Conservation (phyloP, 2,888 invertebrate species). For the Callimorpha dominula region DNA sequence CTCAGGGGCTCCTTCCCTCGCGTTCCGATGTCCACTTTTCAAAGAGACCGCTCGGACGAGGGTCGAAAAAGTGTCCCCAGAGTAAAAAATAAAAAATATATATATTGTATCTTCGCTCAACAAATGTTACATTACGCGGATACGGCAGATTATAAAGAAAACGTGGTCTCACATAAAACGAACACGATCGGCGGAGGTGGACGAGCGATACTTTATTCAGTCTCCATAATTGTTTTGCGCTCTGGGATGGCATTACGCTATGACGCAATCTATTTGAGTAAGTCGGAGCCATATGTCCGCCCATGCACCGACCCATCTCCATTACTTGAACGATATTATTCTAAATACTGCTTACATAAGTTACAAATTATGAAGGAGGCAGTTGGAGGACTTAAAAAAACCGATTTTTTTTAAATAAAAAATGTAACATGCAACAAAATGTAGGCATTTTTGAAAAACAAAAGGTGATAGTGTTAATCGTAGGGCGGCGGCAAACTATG, state of each 20-base stretch:
- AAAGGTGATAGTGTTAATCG: not conserved
- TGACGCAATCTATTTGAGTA: slow-evolving; percentile 84
- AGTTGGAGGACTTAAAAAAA: too few relatives aligned
- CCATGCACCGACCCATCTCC: slow-evolving; percentile 32
- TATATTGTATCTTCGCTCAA: slow-evolving; percentile 81
- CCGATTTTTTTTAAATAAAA: too few relatives aligned
- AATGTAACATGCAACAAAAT: not conserved
- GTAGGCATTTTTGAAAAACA: not conserved
- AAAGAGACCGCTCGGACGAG: slow-evolving; percentile 87
- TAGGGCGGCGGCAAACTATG: slow-evolving; percentile 22
- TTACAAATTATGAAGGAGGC: too few relatives aligned
- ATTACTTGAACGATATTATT: not conserved
- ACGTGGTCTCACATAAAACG: slow-evolving; percentile 64
- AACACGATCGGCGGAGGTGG: slow-evolving; percentile 61
- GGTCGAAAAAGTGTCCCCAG: slow-evolving; percentile 87
- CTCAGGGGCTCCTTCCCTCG: slow-evolving; percentile 86
- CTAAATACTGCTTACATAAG: slow-evolving; percentile 13
- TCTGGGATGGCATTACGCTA: slow-evolving; percentile 73
- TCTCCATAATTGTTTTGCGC: slow-evolving; percentile 81
- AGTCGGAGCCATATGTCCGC: slow-evolving; percentile 72
- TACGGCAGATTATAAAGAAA: slow-evolving; percentile 81
- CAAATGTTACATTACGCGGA: slow-evolving; percentile 76
- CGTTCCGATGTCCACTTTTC: slow-evolving; percentile 87
- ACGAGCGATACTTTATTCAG: slow-evolving; percentile 78
- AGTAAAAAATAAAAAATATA: slow-evolving; percentile 85